Evolutionary conservation across 2,797 vertebrate species (phyloP).

Genomic region (Syngnathus rostellatus): DNA sequence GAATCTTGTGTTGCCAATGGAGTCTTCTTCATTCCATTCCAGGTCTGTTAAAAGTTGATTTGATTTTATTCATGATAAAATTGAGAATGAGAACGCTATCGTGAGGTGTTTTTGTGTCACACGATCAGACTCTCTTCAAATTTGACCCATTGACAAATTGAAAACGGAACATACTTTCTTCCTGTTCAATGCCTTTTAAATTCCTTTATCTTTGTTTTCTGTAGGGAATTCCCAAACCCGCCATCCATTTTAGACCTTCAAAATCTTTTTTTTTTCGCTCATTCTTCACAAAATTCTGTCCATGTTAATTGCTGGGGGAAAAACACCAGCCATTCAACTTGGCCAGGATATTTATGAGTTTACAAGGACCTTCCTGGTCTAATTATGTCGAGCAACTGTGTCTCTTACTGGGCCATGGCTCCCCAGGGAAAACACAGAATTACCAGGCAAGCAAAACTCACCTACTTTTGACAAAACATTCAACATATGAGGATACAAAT

Average conservation of each 20-base stretch:
- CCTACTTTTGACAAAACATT: constrained; percentile 76
- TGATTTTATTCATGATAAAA: neutral
- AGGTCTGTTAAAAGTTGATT: neutral
- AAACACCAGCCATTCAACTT: constrained; percentile 52
- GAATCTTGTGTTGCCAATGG: neutral
- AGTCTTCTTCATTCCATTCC: neutral
- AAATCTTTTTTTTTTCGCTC: neutral
- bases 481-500: constrained; percentile 66
- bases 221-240: constrained; percentile 9
- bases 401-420: constrained; percentile 73
- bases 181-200: neutral
- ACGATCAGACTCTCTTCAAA: neutral
- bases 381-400: constrained; percentile 76
- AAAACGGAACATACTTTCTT: neutral
- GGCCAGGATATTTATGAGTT: constrained; percentile 75
- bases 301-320: constrained; percentile 24
- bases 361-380: constrained; percentile 73
- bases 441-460: constrained; percentile 71
- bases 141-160: neutral
- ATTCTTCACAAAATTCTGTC: constrained; percentile 23
- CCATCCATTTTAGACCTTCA: neutral
- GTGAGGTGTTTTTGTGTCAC: neutral
- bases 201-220: constrained; percentile 2
- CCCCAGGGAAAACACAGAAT: constrained; percentile 67
- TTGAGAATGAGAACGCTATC: neutral